Percentiles rank a stretch among this genome's conserved stretches.
These are phyloP conservation scores for Marcusenius ussheri DNA, from an alignment of 2,113 vertebrate species.

Conservation along the genomic window DNA sequence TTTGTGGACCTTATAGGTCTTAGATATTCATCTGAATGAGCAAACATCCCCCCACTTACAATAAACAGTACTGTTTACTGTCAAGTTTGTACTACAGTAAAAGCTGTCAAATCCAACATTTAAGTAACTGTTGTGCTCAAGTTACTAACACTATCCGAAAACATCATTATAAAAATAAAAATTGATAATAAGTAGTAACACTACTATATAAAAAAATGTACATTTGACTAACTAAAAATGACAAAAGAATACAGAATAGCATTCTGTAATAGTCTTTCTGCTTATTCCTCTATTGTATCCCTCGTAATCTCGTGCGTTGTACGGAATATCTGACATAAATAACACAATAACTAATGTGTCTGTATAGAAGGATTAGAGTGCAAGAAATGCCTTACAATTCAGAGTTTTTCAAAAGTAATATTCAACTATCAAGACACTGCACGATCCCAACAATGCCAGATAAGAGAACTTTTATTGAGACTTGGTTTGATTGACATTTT, in stretches of 20 bases:
- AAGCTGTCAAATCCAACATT: not conserved
- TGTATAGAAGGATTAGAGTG: not conserved
- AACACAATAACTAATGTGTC: not conserved
- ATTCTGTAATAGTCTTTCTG: not conserved
- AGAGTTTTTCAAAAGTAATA: not conserved
- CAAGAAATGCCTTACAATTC: not conserved
- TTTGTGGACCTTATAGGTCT: not conserved
- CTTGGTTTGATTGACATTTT: not conserved
- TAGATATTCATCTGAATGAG: not conserved
- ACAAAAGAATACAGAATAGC: not conserved
- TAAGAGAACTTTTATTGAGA: not conserved
- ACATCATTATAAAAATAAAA: not conserved
- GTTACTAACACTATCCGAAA: not conserved
- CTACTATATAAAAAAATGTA: not conserved
- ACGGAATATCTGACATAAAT: not conserved
- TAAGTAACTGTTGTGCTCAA: not conserved
- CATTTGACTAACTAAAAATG: not conserved
- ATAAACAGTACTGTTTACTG: not conserved
- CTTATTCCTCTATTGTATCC: not conserved
- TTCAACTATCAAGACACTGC: not conserved
- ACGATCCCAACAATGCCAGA: not conserved
- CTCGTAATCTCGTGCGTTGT: not conserved
- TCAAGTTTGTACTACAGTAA: not conserved
- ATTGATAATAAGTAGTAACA: not conserved
- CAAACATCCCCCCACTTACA: not conserved